These are phyloP conservation scores for Psittacula cyanocephala DNA, from an alignment of 2,113 vertebrate genomes.

Conservation along the genomic window DNA sequence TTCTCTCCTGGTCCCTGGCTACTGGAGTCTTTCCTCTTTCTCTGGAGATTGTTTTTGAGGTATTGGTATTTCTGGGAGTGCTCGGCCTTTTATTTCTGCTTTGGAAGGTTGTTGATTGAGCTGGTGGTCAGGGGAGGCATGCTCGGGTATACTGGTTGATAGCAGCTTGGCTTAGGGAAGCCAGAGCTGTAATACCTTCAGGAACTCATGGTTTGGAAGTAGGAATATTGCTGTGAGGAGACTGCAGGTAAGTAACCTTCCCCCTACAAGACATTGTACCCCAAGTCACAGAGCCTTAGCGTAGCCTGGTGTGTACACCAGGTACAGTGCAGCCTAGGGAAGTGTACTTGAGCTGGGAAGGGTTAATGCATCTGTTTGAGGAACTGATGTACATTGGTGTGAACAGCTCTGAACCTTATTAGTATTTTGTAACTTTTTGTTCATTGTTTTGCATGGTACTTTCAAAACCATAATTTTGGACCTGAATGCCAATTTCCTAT, in stretches of 20 bases:
- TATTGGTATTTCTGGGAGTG: not conserved
- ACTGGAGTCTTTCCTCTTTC: not conserved
- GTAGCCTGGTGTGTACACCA: rapidly evolving
- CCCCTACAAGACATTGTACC: not conserved
- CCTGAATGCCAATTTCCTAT: constrained; percentile 77
- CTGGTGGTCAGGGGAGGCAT: not conserved
- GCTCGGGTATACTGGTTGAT: not conserved
- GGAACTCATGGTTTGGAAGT: not conserved
- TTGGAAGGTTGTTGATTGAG: not conserved
- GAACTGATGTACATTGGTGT: constrained; percentile 1
- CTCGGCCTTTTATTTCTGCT: not conserved
- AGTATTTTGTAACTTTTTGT: constrained; percentile 74
- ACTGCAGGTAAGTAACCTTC: constrained; percentile 1
- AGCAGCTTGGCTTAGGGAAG: not conserved
- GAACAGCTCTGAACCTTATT: constrained; percentile 55
- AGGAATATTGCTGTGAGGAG: not conserved
- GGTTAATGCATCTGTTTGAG: constrained; percentile 57
- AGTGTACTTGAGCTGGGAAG: constrained; percentile 60
- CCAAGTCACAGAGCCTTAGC: not conserved
- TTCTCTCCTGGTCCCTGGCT: not conserved
- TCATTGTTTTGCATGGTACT: constrained; percentile 85
- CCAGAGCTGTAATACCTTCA: rapidly evolving
- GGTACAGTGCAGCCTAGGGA: rapidly evolving
- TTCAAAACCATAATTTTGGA: constrained; percentile 78
- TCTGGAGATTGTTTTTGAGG: not conserved